A percentile compares a stretch with the other conserved stretches of the same genome.
Conservation (phyloP, 2,888 invertebrate genomes). For the Stenodema calcarata region DNA sequence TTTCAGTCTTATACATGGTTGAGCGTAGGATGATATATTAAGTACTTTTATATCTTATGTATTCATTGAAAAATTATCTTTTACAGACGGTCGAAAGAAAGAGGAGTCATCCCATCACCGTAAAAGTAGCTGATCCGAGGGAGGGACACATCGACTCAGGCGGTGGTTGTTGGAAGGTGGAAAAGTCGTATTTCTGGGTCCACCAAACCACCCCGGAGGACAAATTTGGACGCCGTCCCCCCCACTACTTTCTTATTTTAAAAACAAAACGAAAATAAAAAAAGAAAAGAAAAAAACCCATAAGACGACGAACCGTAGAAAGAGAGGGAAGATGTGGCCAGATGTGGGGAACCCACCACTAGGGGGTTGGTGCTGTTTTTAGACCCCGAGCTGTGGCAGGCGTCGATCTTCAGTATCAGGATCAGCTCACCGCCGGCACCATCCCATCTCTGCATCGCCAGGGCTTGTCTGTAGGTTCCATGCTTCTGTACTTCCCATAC, state of each 20-base stretch:
- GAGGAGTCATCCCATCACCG: background rate
- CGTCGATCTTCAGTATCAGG: constrained; percentile 1
- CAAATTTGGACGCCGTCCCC: constrained; percentile 30
- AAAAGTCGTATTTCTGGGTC: background rate
- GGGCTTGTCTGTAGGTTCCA: constrained; percentile 53
- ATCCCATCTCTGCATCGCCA: background rate
- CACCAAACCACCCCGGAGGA: constrained; percentile 8
- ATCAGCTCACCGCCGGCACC: background rate
- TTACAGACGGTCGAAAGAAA: background rate
- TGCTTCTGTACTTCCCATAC: constrained; percentile 58
- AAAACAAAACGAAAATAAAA: background rate
- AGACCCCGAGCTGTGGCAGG: constrained; percentile 47
- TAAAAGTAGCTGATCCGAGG: background rate
- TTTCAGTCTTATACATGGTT: no score
- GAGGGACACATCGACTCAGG: background rate
- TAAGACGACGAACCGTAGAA: background rate
- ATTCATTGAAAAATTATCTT: background rate
- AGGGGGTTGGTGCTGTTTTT: constrained; percentile 49
- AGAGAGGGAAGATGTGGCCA: constrained; percentile 34
- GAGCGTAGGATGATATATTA: no score
- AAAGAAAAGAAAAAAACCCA: background rate
- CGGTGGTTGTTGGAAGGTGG: background rate
- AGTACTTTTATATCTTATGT: no score
- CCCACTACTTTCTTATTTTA: background rate
- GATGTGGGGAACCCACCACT: constrained; percentile 38